Evolutionary conservation across 2,113 vertebrate genomes (phyloP), one percentile per base, ranked within the genome.

Genomic region (Triplophysa rosa): DNA sequence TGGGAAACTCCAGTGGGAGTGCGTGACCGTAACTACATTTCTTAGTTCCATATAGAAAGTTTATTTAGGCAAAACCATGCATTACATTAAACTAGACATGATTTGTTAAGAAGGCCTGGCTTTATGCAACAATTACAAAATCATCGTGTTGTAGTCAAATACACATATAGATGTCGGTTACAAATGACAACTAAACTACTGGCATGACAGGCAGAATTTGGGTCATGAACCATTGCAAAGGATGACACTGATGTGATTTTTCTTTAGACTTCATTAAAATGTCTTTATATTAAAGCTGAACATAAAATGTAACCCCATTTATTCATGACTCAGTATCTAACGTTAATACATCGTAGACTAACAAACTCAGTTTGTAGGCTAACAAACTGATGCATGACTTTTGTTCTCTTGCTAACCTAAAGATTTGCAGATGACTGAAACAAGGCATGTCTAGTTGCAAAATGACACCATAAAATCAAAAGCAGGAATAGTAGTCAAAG

Each of bases 141-240:
- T 21, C 7, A 65, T 21, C 7, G 17, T 54, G 42, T 26, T 33
- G 73, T 54, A 52, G 45, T 52, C 40, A 63, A 74, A 63, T 23
- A 61, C 70, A 58, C 69, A 40, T 29, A 8, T 13, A 61, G 40
- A 21, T 63, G 58, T 61, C 70, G 12, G 10, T 16, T 59, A 37
- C 54, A 72, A 59, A 59, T 72, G 54, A 40, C 54, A 59, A 61
- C 33, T 58, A 11, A 45, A 10, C 33, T 58, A 76, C 59, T 54
- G 61, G 16, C 37, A 62, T 65, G 24, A 76, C n/a, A 49, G 42
- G 72, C 23, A 65, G 61, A 62, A 76, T 76, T 77, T 77, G 62
- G 61, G 74, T 65, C 62, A 77, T 52, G 74, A 29, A 63, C 59
- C 37, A 63, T 74, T 62, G 65, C 23, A 77, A 37, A 54, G 62